Evolutionary conservation across 2,797 vertebrate genomes (phyloP), one percentile per base, ranked within the genome.

Genomic region (Alauda arvensis): DNA sequence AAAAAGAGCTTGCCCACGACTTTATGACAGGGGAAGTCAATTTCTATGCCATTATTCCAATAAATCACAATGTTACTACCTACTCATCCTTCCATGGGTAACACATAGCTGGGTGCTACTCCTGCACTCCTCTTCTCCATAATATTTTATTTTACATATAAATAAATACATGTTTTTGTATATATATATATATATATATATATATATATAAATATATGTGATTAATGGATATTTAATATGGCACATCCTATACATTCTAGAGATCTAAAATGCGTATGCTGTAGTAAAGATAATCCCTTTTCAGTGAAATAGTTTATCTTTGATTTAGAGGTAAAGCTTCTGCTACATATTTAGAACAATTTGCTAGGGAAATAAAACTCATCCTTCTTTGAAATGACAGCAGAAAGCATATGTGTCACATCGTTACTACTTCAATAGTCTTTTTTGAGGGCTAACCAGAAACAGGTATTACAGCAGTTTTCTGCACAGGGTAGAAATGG

Each of bases 1-100:
- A 94, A 92, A 88, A 85, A 57, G 63, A 83, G 39, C 31, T 83
- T 77, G 31, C 24, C 43, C 26, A 48, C 3, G 0, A 74, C 61
- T 93, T 94, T 88, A 48, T 91, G 83, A 90, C 72, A 89, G 49
- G 28, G 40, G 74, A 67, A 85, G 46, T 53, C 56, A 84, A 83
- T 94, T 94, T 75, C 33, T 85, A 19, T 76, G 66, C 49, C 42
- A 70, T 81, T 69, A 51, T 90, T 89, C 68, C 59, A 89, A 87
- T 88, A 94, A 94, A 87, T 76, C 63, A 91, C 1, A 3, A 65
- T 52, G 46, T 81, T 93, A 24, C 71, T 55, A 74, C 34, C 39
- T 72, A 49, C 18, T 72, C 49, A 71, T 83, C 39, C 51, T 82
- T 88, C 57, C 55, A 83, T 12, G 21, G 46, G 17, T 63, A 74